These are phyloP conservation scores for Gobionotothen gibberifrons DNA, from an alignment of 2,797 vertebrate genomes.

Conservation along the genomic window DNA sequence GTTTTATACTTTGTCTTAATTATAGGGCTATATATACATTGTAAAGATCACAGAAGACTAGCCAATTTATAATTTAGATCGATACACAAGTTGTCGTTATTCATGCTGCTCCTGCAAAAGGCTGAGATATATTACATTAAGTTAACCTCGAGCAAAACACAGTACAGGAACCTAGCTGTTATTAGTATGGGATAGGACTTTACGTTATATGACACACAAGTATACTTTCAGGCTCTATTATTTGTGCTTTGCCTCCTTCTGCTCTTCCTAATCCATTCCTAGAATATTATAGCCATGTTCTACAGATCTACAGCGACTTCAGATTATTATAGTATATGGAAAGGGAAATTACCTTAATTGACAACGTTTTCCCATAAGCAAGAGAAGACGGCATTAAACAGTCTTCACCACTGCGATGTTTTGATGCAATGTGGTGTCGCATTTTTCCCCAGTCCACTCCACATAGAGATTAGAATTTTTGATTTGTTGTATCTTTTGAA, in stretches of 20 bases:
- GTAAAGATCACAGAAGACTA: neutral
- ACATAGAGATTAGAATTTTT: neutral
- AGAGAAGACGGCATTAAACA: constrained; percentile 9
- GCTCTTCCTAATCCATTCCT: neutral
- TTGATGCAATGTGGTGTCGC: constrained; percentile 17
- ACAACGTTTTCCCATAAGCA: constrained; percentile 29
- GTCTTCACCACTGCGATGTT: constrained; percentile 22
- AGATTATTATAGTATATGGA: constrained; percentile 6
- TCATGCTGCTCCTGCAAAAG: neutral
- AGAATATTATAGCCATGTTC: neutral
- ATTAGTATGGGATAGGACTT: no score
- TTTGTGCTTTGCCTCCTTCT: neutral
- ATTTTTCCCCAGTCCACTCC: constrained; percentile 21
- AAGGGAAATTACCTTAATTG: constrained; percentile 59
- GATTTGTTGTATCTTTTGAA: constrained; percentile 25
- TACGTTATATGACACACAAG: neutral
- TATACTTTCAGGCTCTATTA: neutral
- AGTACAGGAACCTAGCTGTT: neutral
- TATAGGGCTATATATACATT: neutral
- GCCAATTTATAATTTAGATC: neutral
- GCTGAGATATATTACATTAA: neutral
- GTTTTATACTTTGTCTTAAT: neutral
- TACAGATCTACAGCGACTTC: constrained; percentile 3
- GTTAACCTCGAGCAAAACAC: neutral
- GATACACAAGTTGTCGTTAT: neutral